Conservation (phyloP, 2,888 invertebrate genomes). For the Macaria notata region DNA sequence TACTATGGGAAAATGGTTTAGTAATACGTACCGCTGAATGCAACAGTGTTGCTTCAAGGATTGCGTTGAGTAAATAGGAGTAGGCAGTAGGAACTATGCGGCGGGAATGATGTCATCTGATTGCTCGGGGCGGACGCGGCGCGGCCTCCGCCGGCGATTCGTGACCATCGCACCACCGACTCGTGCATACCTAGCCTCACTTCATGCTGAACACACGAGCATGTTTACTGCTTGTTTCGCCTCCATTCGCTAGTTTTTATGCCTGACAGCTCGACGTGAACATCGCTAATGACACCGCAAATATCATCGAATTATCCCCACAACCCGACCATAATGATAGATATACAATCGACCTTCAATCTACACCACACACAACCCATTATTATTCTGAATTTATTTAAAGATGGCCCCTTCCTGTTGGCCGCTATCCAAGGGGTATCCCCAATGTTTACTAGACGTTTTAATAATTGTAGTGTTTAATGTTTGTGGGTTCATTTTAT, state of each 20-base stretch:
- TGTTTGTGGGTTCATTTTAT: constrained; percentile 55
- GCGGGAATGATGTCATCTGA: constrained; percentile 67
- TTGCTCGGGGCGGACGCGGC: constrained; percentile 66
- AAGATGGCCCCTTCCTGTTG: constrained; percentile 74
- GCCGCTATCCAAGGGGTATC: constrained; percentile 75
- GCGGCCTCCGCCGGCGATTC: constrained; percentile 53
- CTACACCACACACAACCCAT: constrained; percentile 49
- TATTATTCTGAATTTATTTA: constrained; percentile 74
- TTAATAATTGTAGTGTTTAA: constrained; percentile 72
- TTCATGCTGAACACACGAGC: constrained; percentile 49
- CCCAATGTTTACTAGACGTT: constrained; percentile 75
- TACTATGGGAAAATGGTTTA: constrained; percentile 1
- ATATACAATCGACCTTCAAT: constrained; percentile 46
- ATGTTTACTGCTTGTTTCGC: constrained; percentile 38
- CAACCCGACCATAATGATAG: constrained; percentile 31
- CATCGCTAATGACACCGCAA: constrained; percentile 13
- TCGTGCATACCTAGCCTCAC: constrained; percentile 54
- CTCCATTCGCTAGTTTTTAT: constrained; percentile 41
- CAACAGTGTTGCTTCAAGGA: constrained; percentile 39
- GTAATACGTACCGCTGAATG: constrained; percentile 23
- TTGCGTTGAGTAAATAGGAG: constrained; percentile 41
- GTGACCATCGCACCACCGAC: constrained; percentile 60
- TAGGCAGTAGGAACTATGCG: constrained; percentile 26
- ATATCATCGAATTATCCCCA: constrained; percentile 7
- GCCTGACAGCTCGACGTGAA: constrained; percentile 27